Evolutionary conservation across 1,140 invertebrate genomes (phyloP).

Genomic region (Bombus breviceps): DNA sequence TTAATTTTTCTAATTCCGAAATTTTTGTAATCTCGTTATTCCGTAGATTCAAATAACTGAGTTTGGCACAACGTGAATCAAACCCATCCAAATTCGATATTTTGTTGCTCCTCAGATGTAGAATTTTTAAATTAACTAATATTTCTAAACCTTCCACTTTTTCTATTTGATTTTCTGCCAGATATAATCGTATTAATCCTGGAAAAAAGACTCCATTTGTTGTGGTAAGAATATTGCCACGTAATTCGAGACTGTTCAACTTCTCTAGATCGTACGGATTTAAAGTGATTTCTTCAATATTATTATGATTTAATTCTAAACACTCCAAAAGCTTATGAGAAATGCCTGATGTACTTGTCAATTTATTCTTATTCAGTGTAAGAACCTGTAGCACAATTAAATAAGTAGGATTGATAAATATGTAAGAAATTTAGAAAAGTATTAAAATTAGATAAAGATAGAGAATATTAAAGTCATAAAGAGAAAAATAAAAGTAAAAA

Average conservation of each 20-base stretch:
- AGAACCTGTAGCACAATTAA: slow-evolving; percentile 28
- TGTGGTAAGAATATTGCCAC: slow-evolving; percentile 49
- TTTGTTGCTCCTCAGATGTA: slow-evolving; percentile 56
- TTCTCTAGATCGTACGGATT: slow-evolving; percentile 38
- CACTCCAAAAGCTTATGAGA: slow-evolving; percentile 36
- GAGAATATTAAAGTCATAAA: not conserved
- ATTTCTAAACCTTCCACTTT: slow-evolving; percentile 44
- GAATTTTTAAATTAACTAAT: slow-evolving; percentile 46
- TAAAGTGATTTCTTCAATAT: slow-evolving; percentile 37
- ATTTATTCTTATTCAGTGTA: slow-evolving; percentile 51
- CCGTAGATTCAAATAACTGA: slow-evolving; percentile 49
- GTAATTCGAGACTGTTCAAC: slow-evolving; percentile 53
- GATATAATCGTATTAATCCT: slow-evolving; percentile 38
- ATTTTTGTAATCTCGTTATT: slow-evolving; percentile 39
- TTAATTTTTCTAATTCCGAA: slow-evolving; percentile 45
- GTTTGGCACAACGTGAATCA: slow-evolving; percentile 5
- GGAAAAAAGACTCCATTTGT: slow-evolving; percentile 56
- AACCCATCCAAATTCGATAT: slow-evolving; percentile 52
- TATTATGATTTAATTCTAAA: slow-evolving; percentile 59
- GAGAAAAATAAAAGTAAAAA: too few species aligned
- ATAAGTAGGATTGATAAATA: not conserved
- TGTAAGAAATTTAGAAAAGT: not conserved
- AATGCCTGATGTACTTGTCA: slow-evolving; percentile 39
- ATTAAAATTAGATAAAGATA: not conserved
- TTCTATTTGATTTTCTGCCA: slow-evolving; percentile 60